Base-by-base conservation (phyloP, 2,797 vertebrate genomes). In the Sebastes iracundus region DNA sequence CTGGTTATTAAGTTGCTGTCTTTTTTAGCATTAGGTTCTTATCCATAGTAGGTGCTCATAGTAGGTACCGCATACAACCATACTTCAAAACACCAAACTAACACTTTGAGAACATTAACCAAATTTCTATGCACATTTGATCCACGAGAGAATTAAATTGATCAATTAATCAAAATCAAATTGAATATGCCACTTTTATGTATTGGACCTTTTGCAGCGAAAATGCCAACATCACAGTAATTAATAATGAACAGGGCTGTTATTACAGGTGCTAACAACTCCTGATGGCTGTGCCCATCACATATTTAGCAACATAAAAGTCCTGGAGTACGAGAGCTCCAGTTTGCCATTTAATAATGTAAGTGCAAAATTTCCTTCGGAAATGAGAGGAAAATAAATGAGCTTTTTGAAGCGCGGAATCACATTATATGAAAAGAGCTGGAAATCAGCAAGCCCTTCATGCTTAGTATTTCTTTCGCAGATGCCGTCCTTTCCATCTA, bases 341-440 rank as follows among this genome's bases (percentile, higher is more conserved):
- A 30, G 33, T 28, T 76, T 75, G 2, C 55, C 23, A 38, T 79
- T 68, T 68, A 74, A 73, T 59, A 66, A 75, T 20, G 3, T 5
- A 35, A 46, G 23, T 52, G 30, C 18, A 73, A 70, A 53, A 63
- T 33, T 67, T 76, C 20, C 13, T 23, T 46, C 4, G 5, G 16
- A 71, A 81, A 81, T 49, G 6, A 79, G 12, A 61, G 70, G 7
- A 28, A 75, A 77, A 62, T 73, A 73, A 69, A 80, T 73, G 0
- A 1, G 16, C 25, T 74, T 65, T 82, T 72, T 38, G 27, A 79
- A 63, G 66, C 10, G 0, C 4, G 55, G 28, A 28, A 83, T 75
- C 14, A 67, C 5, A 70, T 66, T 25, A 63, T 7, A 64, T 67
- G 46, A 73, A 77, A 72, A 69, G 11, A 65, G 14, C 4, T 72